phyloP scores from a whole-genome alignment of 2,888 invertebrate genomes.

The Exocentrus adspersus region DNA sequence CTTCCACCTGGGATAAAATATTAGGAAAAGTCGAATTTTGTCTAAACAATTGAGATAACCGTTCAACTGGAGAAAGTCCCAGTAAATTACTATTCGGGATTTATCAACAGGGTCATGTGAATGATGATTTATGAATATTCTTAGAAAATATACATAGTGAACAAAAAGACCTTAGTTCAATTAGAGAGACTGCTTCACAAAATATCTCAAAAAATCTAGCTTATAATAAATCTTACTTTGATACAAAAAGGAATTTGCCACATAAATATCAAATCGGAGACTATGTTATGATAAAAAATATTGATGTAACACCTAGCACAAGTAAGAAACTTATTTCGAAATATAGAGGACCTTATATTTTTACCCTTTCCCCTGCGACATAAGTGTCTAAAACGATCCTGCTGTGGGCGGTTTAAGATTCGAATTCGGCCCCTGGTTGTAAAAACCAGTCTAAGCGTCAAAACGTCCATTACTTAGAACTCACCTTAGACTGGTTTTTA shows the following conservation, averaged over 20 bases:
- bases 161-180: conserved; percentile 8
- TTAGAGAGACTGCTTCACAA: conserved; percentile 20
- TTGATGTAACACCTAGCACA: conserved; percentile 35
- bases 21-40: conserved; percentile 30
- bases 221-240: conserved; percentile 31
- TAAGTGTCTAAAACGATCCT: no score
- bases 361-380: no score
- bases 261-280: conserved; percentile 34
- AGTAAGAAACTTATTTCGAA: conserved; percentile 44
- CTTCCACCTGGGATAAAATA: conserved; percentile 39
- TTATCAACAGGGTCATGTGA: conserved; percentile 26
- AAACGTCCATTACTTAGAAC: no score
- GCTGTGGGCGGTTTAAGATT: no score
- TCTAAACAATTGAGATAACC: conserved; percentile 27
- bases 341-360: conserved; percentile 43
- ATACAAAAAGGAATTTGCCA: conserved; percentile 32
- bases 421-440: no score
- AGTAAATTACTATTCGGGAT: conserved; percentile 32
- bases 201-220: conserved; percentile 35
- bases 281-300: conserved; percentile 41
- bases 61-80: conserved; percentile 26
- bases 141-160: conserved; percentile 2
- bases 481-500: no score
- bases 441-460: no score
- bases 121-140: conserved; percentile 19